Conservation (phyloP, 1,140 invertebrate genomes). For the Melipona quadrifasciata region DNA sequence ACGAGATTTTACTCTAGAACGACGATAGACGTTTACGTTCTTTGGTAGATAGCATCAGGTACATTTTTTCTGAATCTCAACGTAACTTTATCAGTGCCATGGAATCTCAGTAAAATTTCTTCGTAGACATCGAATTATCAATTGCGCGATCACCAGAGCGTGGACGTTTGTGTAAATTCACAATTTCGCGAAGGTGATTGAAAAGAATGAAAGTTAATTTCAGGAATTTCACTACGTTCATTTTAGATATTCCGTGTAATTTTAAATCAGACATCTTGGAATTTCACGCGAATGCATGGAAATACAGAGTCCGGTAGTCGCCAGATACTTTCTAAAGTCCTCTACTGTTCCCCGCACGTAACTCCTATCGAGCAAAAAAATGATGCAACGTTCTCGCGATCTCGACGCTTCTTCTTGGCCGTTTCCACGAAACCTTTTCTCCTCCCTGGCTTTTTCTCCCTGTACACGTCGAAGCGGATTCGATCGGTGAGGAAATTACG, state of each 20-base stretch:
- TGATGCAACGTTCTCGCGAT: neutral
- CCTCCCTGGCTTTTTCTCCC: neutral
- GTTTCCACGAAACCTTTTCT: neutral
- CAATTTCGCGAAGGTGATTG: no score
- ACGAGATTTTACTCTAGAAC: neutral
- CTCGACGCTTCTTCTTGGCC: no score
- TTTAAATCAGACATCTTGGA: no score
- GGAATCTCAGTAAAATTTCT: neutral
- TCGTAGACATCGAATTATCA: no score
- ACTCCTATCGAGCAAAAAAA: neutral
- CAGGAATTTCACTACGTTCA: no score
- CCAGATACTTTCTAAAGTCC: neutral
- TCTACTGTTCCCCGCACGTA: neutral
- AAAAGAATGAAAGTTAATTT: no score
- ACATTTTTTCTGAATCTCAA: neutral
- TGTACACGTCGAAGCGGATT: neutral
- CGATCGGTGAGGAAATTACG: conserved; percentile 32
- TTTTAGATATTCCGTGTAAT: no score
- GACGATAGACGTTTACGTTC: neutral
- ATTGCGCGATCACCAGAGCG: no score
- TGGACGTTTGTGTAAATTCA: no score
- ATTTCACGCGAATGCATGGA: no score
- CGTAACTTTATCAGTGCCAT: neutral
- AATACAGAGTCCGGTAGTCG: neutral
- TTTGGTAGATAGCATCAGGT: neutral